Conservation (phyloP, 2,888 invertebrate genomes). For the Noctua janthina region DNA sequence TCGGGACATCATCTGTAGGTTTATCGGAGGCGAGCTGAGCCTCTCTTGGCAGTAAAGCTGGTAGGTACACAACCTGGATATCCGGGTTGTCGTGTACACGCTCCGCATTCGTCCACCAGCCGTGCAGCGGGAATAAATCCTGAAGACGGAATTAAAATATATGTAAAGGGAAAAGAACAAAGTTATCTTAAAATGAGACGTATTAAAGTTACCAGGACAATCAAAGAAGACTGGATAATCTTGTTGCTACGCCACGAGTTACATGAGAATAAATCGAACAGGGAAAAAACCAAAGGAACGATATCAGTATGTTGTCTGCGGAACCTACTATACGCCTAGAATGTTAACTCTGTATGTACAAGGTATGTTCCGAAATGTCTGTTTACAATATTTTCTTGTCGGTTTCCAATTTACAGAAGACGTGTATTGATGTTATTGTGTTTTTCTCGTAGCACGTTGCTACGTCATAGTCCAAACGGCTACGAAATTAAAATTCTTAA, state of each 20-base stretch:
- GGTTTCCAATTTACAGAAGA: not conserved
- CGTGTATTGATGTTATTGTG: not conserved
- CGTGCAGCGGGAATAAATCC: conserved; percentile 79
- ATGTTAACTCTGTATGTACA: not conserved
- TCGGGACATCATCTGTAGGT: conserved; percentile 81
- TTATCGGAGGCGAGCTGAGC: conserved; percentile 81
- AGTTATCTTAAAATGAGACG: not conserved
- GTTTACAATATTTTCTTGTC: not conserved
- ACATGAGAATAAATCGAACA: not conserved
- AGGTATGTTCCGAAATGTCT: too few species aligned
- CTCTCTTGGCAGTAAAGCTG: conserved; percentile 86
- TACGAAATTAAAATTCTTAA: conserved; percentile 10
- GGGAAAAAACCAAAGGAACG: not conserved
- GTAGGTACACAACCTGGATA: conserved; percentile 91
- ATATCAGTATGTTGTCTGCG: not conserved
- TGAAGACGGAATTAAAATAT: conserved; percentile 55
- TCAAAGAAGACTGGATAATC: not conserved
- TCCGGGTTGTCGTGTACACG: conserved; percentile 77
- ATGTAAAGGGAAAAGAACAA: not conserved
- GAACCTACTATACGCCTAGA: not conserved
- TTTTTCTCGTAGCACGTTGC: conserved; percentile 33
- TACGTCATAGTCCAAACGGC: conserved; percentile 1
- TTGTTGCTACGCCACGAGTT: not conserved
- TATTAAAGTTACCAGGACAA: not conserved
- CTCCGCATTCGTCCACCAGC: conserved; percentile 79